Evolutionary conservation across 2,888 invertebrate genomes (phyloP).

Genomic region (Drosophila meridiana): DNA sequence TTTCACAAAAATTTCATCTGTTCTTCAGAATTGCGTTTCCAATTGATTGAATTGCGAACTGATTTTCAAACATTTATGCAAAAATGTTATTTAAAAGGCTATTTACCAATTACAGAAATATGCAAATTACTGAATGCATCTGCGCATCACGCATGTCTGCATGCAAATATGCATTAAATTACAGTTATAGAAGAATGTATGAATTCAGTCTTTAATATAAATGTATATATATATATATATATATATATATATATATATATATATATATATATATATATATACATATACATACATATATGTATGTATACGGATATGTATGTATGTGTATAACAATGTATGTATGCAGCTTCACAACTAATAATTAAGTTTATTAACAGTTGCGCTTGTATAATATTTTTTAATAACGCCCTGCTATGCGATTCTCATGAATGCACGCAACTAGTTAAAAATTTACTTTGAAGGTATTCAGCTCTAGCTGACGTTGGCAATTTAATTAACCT

Average conservation of each 20-base stretch:
- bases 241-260: background rate
- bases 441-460: background rate
- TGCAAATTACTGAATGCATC: background rate
- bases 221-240: background rate
- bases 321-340: background rate
- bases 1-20: background rate
- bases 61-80: constrained; percentile 1
- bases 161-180: background rate
- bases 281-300: background rate
- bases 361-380: background rate
- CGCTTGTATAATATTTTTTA: background rate
- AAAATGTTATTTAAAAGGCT: background rate
- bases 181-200: background rate
- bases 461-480: background rate
- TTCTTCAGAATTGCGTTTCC: background rate
- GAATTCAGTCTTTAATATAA: background rate
- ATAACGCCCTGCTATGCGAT: background rate
- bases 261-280: background rate
- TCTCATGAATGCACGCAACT: background rate
- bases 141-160: background rate
- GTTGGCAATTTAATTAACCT: constrained; percentile 14
- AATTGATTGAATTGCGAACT: background rate
- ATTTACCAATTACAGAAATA: constrained; percentile 3
- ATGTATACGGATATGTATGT: background rate
- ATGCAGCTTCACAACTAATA: background rate